Base-by-base conservation (phyloP, 2,888 invertebrate genomes). In the Gortyna flavago region DNA sequence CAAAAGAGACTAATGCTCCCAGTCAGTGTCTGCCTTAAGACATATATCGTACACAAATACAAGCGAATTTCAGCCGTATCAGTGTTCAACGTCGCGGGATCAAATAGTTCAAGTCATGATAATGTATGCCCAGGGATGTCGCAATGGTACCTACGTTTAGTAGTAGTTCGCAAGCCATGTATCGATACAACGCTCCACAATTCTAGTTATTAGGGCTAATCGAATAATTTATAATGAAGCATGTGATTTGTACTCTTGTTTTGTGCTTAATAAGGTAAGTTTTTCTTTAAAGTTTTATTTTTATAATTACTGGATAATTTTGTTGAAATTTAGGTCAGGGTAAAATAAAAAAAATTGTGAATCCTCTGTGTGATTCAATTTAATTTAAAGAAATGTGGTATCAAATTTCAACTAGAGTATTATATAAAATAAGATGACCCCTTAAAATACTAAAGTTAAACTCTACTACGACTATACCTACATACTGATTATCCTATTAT, bases 81-180 rank as follows among this genome's bases (percentile, higher is more conserved):
- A 65, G 67, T 59, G 77, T 89, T 89, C 72, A 75, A 85, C 84
- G 72, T 86, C 74, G 83, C 74, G 92, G 91, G 95, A 93, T 95
- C 94, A 94, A 80, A 87, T 72, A 91, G 95, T 94, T 95, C 95
- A 95, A 88, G 86, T 88, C 61, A 54, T 29, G 94, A 94, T 95
- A 94, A 87, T 82, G 83, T 81, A 64, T 81, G 76, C 76, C 74
- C 75, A 80, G 79, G 73, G 80, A 85, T 78, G 79, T 84, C 77
- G 79, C 65, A 78, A 84, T 75, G 73, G 78, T 73, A 69, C 18
- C 6, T 48, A 68, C 57, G 35, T 66, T 82, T 79, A 83, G 72
- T 85, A 83, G 72, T 85, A 83, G 82, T 83, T 79, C 82, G 84
- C 75, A 65, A 78, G 82, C 70, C 77, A 88, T 88, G 88, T 79